Conservation (phyloP, 2,797 vertebrate genomes). For the Spinibarbus caldwelli region DNA sequence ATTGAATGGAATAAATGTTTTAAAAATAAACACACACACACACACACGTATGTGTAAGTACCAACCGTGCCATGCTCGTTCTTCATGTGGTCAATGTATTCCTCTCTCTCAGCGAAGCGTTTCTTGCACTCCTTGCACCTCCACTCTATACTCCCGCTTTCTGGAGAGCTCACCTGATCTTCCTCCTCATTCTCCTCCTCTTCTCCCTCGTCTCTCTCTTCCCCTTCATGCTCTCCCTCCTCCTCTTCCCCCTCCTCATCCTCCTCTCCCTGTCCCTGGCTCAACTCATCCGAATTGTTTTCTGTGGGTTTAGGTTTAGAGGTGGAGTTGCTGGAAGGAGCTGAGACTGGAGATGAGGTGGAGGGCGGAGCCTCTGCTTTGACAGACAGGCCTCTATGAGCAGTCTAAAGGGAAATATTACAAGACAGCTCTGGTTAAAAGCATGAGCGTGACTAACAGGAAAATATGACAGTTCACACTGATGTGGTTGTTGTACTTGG, state of each 20-base stretch:
- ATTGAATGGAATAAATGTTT: no score
- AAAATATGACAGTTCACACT: neutral
- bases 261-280: slow-evolving; percentile 71
- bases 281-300: slow-evolving; percentile 67
- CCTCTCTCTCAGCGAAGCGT: slow-evolving; percentile 89
- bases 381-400: slow-evolving; percentile 76
- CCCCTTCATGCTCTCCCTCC: slow-evolving; percentile 72
- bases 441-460: neutral
- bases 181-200: slow-evolving; percentile 83
- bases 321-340: slow-evolving; percentile 61
- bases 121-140: slow-evolving; percentile 91
- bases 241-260: slow-evolving; percentile 78
- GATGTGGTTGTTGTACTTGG: no score
- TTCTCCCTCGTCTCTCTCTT: slow-evolving; percentile 78
- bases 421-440: neutral
- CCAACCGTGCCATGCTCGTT: slow-evolving; percentile 93
- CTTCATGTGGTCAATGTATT: slow-evolving; percentile 93
- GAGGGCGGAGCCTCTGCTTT: slow-evolving; percentile 75
- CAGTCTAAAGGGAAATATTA: slow-evolving; percentile 67
- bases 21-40: no score
- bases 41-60: rapidly evolving
- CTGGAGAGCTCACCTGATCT: slow-evolving; percentile 73
- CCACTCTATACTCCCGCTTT: slow-evolving; percentile 84
- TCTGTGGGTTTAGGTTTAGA: slow-evolving; percentile 71
- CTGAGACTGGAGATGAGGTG: slow-evolving; percentile 60